Evolutionary conservation across 1,140 invertebrate genomes (phyloP).

Genomic region (Bombus turneri): DNA sequence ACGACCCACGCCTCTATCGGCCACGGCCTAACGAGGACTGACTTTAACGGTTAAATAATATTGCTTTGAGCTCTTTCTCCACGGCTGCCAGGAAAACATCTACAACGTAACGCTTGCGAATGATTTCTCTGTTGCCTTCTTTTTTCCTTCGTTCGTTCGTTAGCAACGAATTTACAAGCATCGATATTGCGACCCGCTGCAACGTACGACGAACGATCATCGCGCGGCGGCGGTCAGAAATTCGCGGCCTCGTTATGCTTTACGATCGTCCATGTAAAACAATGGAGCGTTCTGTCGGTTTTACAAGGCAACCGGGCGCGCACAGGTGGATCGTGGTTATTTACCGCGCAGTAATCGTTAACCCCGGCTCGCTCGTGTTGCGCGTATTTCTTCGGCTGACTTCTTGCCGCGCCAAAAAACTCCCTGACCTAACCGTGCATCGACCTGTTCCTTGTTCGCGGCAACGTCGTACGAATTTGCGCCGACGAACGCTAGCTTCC

Average conservation of each 20-base stretch:
- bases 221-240: neutral
- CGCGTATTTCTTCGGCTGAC: neutral
- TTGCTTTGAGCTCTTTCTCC: conserved; percentile 63
- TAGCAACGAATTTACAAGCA: too few relatives aligned
- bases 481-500: neutral
- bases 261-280: conserved; percentile 37
- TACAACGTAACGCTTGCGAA: neutral
- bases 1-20: conserved; percentile 77
- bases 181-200: too few relatives aligned
- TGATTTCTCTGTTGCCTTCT: neutral
- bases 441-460: conserved; percentile 6
- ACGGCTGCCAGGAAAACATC: neutral
- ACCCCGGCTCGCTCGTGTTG: conserved; percentile 56
- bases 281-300: conserved; percentile 31
- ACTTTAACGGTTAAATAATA: conserved; percentile 79
- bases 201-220: neutral
- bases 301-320: conserved; percentile 22
- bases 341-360: conserved; percentile 79
- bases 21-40: conserved; percentile 74
- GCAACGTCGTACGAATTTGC: neutral
- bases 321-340: conserved; percentile 74
- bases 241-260: conserved; percentile 39
- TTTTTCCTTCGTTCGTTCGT: too few relatives aligned
- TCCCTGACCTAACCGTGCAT: neutral
- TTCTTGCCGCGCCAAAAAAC: neutral